These are phyloP conservation scores for Sarcophaga carnaria DNA, from an alignment of 2,888 invertebrate species.

Conservation along the genomic window DNA sequence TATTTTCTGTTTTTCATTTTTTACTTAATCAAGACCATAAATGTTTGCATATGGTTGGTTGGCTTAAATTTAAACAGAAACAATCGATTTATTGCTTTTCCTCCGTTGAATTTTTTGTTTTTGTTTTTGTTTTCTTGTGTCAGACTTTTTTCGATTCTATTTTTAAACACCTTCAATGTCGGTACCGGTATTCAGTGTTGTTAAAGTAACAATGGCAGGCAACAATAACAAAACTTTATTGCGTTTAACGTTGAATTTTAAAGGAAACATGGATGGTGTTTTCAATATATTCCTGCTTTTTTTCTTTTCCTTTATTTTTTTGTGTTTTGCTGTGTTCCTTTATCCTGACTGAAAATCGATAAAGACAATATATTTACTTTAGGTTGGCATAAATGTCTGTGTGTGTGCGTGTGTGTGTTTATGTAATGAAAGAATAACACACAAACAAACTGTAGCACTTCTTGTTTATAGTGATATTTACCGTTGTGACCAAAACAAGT, in stretches of 20 bases:
- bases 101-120: background rate
- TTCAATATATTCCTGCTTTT: constrained; percentile 9
- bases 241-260: constrained; percentile 41
- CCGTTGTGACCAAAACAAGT: background rate
- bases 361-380: constrained; percentile 61
- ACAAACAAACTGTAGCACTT: background rate
- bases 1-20: background rate
- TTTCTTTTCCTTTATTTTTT: constrained; percentile 13
- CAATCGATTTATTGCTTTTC: constrained; percentile 25
- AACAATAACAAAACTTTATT: constrained; percentile 33
- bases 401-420: constrained; percentile 39
- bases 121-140: background rate
- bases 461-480: background rate
- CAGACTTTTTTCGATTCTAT: constrained; percentile 13
- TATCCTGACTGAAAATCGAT: constrained; percentile 59
- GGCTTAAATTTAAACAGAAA: constrained; percentile 26
- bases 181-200: background rate
- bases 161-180: constrained; percentile 19
- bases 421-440: constrained; percentile 19
- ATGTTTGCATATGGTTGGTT: constrained; percentile 5
- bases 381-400: constrained; percentile 34
- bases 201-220: constrained; percentile 8
- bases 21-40: background rate
- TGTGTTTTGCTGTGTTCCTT: constrained; percentile 26
- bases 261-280: constrained; percentile 12